Evolutionary conservation across 2,888 invertebrate genomes (phyloP), one percentile per base, ranked within the genome.

Genomic region (Panzeria rudis): DNA sequence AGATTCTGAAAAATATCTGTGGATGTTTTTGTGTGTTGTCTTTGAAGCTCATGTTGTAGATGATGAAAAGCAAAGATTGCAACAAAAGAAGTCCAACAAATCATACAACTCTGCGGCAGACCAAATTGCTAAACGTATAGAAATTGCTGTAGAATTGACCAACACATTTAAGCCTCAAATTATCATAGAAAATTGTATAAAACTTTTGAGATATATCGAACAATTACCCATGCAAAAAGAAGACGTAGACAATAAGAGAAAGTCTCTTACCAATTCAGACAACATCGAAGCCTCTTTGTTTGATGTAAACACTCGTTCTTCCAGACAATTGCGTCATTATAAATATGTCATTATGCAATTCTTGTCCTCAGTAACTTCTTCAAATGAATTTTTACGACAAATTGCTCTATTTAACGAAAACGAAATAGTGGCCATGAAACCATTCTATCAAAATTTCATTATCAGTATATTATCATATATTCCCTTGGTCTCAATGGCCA

Each of bases 291-390:
- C 92, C 1, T 92, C 92, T 23, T 93, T 96, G 66, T 96, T 96
- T 87, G 94, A 95, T 89, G 93, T 96, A 0, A 94, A 93, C 8
- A 93, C 93, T 0, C 95, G 95, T 88, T 95, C 95, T 0, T 94
- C 95, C 0, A 96, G 96, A 89, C 96, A 97, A 87, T 93, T 97
- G 72, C 94, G 97, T 2, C 97, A 98, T 91, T 98, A 96, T 91
- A 97, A 97, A 92, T 97, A 97, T 89, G 94, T 95, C 0, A 93
- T 96, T 29, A 93, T 98, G 20, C 95, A 95, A 32, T 96, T 97
- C 87, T 93, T 97, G 68, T 94, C 95, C 9, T 94, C 94, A 20
- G 93, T 97, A 50, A 93, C 97, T 69, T 94, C 96, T 1, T 95
- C 95, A 0, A 93, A 94, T 0, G 94, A 95, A 83, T 96, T 97